Evolutionary conservation across 1,140 invertebrate species (phyloP).

Genomic region (Holcopasites calliopsidis): DNA sequence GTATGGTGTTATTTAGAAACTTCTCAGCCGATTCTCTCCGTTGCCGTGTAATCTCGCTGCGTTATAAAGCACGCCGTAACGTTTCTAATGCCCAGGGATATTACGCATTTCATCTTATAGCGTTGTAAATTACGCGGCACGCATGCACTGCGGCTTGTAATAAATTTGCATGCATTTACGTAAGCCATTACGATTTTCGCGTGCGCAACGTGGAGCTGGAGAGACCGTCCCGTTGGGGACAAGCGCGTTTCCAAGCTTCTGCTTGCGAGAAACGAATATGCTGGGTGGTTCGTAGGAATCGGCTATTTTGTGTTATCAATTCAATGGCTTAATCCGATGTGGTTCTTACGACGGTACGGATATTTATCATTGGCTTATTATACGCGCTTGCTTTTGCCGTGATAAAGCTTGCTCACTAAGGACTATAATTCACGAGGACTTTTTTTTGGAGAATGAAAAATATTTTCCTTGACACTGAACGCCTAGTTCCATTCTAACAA

Average conservation of each 20-base stretch:
- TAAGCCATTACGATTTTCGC: conserved; percentile 18
- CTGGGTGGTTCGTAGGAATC: neutral
- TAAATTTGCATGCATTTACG: conserved; percentile 32
- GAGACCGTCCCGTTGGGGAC: neutral
- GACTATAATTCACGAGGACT: too few relatives aligned
- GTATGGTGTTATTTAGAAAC: conserved; percentile 36
- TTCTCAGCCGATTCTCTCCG: neutral
- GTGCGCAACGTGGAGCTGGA: neutral
- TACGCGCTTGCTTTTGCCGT: too few relatives aligned
- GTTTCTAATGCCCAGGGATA: conserved; percentile 32
- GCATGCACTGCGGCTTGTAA: neutral
- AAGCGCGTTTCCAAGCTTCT: neutral
- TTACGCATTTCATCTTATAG: conserved; percentile 27
- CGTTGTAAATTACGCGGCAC: conserved; percentile 9
- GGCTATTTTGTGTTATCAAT: too few relatives aligned
- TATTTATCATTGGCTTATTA: too few relatives aligned
- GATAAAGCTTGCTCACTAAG: too few relatives aligned
- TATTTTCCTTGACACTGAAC: neutral
- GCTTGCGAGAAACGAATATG: neutral
- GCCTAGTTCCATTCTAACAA: too few relatives aligned
- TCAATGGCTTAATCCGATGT: conserved; percentile 6
- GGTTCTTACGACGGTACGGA: too few relatives aligned
- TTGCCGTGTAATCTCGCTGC: conserved; percentile 22
- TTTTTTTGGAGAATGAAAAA: neutral
- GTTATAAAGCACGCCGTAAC: conserved; percentile 8